phyloP scores from a whole-genome alignment of 1,140 invertebrate species.

The Eubasilissa regina region DNA sequence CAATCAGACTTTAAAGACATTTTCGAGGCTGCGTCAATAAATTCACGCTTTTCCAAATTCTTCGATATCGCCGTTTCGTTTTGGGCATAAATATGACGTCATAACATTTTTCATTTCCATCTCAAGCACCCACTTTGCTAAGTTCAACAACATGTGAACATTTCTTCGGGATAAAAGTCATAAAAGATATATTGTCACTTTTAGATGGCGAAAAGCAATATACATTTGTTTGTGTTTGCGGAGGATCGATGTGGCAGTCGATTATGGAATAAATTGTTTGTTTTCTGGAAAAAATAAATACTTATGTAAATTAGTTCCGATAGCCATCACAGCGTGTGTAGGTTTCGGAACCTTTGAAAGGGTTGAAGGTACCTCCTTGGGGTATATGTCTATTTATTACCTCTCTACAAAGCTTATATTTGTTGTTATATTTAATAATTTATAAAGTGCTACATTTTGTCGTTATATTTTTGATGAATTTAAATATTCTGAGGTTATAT shows the following conservation, averaged over 20 bases:
- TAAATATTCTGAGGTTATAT: too few relatives aligned
- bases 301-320: neutral
- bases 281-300: neutral
- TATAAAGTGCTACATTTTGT: too few relatives aligned
- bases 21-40: constrained; percentile 50
- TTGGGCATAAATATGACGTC: constrained; percentile 22
- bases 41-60: constrained; percentile 43
- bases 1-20: constrained; percentile 60
- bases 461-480: too few relatives aligned
- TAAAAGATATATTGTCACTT: constrained; percentile 29
- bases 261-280: constrained; percentile 1
- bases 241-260: neutral
- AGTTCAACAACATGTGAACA: constrained; percentile 37
- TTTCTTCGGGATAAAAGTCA: constrained; percentile 14
- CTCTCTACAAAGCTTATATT: neutral
- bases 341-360: neutral
- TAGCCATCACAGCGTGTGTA: neutral
- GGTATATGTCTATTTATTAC: neutral
- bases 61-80: constrained; percentile 16
- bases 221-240: constrained; percentile 20
- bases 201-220: constrained; percentile 1
- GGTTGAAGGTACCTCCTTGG: neutral
- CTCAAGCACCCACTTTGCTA: constrained; percentile 3
- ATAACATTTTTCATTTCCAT: constrained; percentile 28
- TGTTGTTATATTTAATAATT: neutral